Percentiles rank a stretch among this genome's conserved stretches.
These are phyloP conservation scores for Crotalus helleri DNA, from an alignment of 2,113 vertebrate genomes.

Conservation along the genomic window DNA sequence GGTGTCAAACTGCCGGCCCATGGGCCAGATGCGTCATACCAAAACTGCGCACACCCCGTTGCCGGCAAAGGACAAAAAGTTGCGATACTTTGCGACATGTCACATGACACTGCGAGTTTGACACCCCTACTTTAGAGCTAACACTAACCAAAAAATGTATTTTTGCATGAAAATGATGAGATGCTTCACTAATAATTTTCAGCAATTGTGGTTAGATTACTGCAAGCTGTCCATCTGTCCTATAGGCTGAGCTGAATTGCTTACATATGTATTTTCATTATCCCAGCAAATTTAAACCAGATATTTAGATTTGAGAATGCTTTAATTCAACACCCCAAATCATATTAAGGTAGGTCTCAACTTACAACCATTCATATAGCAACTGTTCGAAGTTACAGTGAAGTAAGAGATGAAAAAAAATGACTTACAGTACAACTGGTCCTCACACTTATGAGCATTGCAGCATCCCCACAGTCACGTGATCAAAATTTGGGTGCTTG, in stretches of 20 bases:
- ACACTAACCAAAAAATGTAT: background rate
- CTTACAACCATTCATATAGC: background rate
- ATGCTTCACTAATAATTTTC: background rate
- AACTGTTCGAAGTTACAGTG: background rate
- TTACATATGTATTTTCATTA: slow-evolving; percentile 57
- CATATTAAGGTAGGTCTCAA: background rate
- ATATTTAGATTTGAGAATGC: slow-evolving; percentile 56
- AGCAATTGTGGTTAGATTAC: background rate
- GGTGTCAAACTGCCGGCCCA: too few relatives aligned
- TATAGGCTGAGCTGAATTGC: slow-evolving; percentile 21
- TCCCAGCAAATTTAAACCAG: slow-evolving; percentile 54
- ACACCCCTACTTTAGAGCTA: background rate
- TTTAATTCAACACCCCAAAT: slow-evolving; percentile 62
- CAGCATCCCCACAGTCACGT: background rate
- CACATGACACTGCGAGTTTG: too few relatives aligned
- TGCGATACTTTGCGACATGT: too few relatives aligned
- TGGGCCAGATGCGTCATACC: too few relatives aligned
- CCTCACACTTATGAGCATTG: background rate
- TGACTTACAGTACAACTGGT: background rate
- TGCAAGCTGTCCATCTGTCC: background rate
- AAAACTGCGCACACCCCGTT: too few relatives aligned
- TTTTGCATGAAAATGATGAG: background rate
- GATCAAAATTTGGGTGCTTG: background rate
- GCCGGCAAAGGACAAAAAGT: too few relatives aligned
- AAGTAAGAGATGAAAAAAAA: background rate